Percentiles rank a stretch among this genome's conserved stretches.
Conservation (phyloP, 2,888 invertebrate species). For the Brachyptera risi region DNA sequence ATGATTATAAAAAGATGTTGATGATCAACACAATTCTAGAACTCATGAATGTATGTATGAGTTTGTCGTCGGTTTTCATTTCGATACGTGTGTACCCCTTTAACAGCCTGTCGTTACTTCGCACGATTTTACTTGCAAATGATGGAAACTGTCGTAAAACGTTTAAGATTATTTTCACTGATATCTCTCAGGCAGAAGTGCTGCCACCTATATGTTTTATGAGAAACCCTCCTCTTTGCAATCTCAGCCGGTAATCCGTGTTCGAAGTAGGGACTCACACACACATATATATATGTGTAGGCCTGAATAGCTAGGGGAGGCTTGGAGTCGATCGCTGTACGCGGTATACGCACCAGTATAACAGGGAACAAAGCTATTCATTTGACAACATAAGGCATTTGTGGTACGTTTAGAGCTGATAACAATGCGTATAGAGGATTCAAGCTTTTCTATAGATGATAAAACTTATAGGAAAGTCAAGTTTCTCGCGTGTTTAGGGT, state of each 20-base stretch:
- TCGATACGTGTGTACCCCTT: constrained; percentile 7
- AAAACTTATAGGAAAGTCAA: background rate
- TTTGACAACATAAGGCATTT: constrained; percentile 7
- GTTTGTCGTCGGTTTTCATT: constrained; percentile 1
- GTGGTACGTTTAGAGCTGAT: background rate
- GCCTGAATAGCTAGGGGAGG: background rate
- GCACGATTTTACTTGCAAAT: constrained; percentile 27
- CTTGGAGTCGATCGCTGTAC: background rate
- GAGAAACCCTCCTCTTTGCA: constrained; percentile 3
- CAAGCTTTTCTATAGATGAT: background rate
- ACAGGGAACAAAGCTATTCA: background rate
- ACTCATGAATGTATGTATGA: constrained; percentile 11
- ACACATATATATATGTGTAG: background rate
- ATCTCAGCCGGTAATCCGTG: constrained; percentile 12
- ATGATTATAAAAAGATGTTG: too few relatives aligned
- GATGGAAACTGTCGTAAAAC: constrained; percentile 27
- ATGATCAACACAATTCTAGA: too few relatives aligned
- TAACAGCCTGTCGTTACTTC: background rate
- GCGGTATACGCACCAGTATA: background rate
- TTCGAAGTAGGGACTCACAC: background rate
- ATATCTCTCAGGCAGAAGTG: constrained; percentile 19
- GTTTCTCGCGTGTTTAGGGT: background rate
- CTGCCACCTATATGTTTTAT: constrained; percentile 6
- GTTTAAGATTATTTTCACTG: constrained; percentile 27
- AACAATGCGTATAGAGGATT: background rate